Conservation (phyloP, 2,797 vertebrate species). For the Erethizon dorsatum region DNA sequence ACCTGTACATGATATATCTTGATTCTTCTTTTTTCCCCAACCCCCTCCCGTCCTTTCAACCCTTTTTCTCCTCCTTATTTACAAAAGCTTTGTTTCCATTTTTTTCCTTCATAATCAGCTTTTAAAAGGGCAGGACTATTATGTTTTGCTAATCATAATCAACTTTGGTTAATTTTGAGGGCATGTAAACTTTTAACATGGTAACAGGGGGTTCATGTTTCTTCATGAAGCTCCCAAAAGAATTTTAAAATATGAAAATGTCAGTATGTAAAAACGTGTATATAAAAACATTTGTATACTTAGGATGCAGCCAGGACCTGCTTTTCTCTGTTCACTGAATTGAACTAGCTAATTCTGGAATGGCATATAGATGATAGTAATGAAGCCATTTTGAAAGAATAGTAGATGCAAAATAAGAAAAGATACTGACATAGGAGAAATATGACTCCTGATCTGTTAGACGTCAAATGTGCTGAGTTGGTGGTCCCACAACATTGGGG, state of each 20-base stretch:
- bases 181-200: not conserved
- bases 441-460: not conserved
- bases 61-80: not conserved
- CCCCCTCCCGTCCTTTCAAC: not conserved
- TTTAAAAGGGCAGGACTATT: not conserved
- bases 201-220: not conserved
- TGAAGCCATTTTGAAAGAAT: not conserved
- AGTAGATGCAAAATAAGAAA: constrained; percentile 43
- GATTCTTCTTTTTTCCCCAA: not conserved
- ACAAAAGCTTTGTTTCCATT: not conserved
- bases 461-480: not conserved
- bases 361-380: not conserved
- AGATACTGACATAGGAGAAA: not conserved
- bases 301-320: not conserved
- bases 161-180: constrained; percentile 51
- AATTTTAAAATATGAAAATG: not conserved
- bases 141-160: not conserved
- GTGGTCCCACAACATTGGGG: not conserved
- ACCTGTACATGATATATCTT: not conserved
- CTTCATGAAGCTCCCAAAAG: not conserved
- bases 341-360: constrained; percentile 36
- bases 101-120: not conserved
- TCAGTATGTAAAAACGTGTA: not conserved
- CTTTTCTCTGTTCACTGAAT: not conserved
- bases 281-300: not conserved